These are phyloP conservation scores for Phainopepla nitens DNA, from an alignment of 2,113 vertebrate genomes.

Conservation along the genomic window DNA sequence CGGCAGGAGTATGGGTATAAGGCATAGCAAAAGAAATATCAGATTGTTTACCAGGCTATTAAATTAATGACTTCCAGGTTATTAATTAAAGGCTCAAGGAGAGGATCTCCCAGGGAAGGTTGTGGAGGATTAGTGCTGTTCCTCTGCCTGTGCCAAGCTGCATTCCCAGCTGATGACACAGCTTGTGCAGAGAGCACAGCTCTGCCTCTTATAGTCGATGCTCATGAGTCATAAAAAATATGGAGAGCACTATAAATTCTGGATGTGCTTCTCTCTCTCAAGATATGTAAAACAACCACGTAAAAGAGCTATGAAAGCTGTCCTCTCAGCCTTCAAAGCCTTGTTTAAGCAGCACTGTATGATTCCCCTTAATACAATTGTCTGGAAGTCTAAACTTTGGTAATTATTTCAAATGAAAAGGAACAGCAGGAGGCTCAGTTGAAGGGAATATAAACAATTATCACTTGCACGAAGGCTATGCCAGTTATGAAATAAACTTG, in stretches of 20 bases:
- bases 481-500: constrained; percentile 21
- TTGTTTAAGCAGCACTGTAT: constrained; percentile 32
- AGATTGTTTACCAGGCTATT: constrained; percentile 33
- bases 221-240: constrained; percentile 53
- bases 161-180: constrained; percentile 60
- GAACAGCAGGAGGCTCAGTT: constrained; percentile 52
- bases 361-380: constrained; percentile 50
- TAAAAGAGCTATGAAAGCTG: constrained; percentile 40
- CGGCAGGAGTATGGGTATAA: not conserved
- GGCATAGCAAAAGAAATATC: not conserved
- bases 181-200: not conserved
- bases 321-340: constrained; percentile 52
- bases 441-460: constrained; percentile 65
- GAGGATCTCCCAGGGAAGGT: not conserved
- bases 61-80: constrained; percentile 33
- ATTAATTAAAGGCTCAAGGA: constrained; percentile 18
- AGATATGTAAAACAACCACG: constrained; percentile 41
- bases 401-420: constrained; percentile 59
- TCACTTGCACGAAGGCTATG: constrained; percentile 45
- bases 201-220: constrained; percentile 3
- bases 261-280: constrained; percentile 25
- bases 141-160: constrained; percentile 22
- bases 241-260: constrained; percentile 51
- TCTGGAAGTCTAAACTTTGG: constrained; percentile 59
- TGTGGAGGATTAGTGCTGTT: not conserved